Evolutionary conservation across 2,113 vertebrate genomes (phyloP).

Genomic region (Cettia cetti): DNA sequence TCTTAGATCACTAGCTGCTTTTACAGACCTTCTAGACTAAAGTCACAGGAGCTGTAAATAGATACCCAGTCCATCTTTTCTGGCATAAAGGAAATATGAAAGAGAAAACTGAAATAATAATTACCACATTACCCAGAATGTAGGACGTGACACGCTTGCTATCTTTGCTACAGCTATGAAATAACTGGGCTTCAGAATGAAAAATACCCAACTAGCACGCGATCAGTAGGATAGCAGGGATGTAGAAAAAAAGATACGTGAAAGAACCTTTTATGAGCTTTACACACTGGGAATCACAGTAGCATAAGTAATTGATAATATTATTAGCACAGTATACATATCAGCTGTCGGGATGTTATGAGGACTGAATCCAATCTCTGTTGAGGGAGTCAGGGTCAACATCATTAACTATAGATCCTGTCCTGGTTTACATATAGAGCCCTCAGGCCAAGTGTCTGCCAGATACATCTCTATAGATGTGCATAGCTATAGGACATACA

Average conservation of each 20-base stretch:
- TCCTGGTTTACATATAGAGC: constrained; percentile 80
- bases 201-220: not conserved
- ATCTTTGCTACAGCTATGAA: not conserved
- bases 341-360: constrained; percentile 96
- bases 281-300: constrained; percentile 58
- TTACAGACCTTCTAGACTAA: not conserved
- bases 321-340: constrained; percentile 96
- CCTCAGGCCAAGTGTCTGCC: constrained; percentile 93
- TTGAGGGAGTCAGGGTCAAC: constrained; percentile 97
- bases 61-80: not conserved
- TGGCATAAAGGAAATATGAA: not conserved
- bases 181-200: not conserved
- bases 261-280: constrained; percentile 52
- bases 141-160: not conserved
- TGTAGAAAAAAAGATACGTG: constrained; percentile 9
- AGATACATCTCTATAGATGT: constrained; percentile 88
- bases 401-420: constrained; percentile 94
- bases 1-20: not conserved
- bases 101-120: not conserved
- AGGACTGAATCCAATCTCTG: constrained; percentile 95
- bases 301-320: constrained; percentile 90
- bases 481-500: constrained; percentile 79
- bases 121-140: not conserved
- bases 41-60: not conserved
- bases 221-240: not conserved